A percentile compares a stretch with the other conserved stretches of the same genome.
These are phyloP conservation scores for Gallinago solitaria DNA, from an alignment of 2,797 vertebrate genomes.

Conservation along the genomic window DNA sequence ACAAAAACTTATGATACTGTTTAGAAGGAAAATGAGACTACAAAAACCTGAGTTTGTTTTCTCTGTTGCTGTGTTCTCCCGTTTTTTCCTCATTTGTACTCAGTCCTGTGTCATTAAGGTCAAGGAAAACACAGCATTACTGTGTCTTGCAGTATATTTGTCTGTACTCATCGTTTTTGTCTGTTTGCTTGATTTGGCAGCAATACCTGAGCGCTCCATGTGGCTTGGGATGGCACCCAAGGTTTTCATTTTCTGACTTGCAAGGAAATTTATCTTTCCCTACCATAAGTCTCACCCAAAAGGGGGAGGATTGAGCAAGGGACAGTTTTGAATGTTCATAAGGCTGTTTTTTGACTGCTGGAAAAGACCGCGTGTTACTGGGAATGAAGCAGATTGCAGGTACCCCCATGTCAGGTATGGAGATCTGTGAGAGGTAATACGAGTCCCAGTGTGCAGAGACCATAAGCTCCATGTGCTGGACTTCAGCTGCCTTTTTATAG, in stretches of 20 bases:
- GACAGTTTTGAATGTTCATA: background rate
- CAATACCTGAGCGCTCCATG: background rate
- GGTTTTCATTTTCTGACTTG: background rate
- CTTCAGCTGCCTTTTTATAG: background rate
- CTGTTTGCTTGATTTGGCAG: background rate
- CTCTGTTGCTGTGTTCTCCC: fast-evolving
- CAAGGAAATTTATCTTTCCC: background rate
- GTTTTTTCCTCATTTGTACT: background rate
- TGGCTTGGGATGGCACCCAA: background rate
- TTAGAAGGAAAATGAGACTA: background rate
- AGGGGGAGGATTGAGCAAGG: background rate
- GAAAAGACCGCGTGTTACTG: background rate
- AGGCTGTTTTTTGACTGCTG: background rate
- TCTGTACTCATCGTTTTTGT: background rate
- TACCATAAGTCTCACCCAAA: background rate
- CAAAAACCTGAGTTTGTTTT: background rate
- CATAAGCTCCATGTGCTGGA: background rate
- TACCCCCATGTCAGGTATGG: fast-evolving
- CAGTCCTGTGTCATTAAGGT: background rate
- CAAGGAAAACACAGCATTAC: background rate
- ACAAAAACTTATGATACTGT: background rate
- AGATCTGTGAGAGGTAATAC: background rate
- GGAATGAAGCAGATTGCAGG: background rate
- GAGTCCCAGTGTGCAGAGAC: background rate
- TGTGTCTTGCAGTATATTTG: background rate